Evolutionary conservation across 2,888 invertebrate genomes (phyloP), one percentile per base, ranked within the genome.

Genomic region (Brachyopa scutellaris): DNA sequence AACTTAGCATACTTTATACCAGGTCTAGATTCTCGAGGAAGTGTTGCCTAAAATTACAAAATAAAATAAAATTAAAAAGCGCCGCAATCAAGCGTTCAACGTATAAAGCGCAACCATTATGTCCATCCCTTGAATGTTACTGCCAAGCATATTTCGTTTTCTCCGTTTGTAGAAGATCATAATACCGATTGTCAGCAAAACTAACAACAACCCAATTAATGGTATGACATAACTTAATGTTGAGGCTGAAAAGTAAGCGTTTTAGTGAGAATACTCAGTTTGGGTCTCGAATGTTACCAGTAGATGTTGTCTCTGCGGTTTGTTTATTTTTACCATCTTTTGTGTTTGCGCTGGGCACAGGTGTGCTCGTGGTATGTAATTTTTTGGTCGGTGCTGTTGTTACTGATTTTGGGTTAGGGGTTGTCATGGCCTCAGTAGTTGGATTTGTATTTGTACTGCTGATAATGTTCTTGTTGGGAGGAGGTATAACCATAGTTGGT

Each of bases 1-100:
- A 83, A 83, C 9, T 83, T 83, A 57, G 83, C 83, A 49, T 83
- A 83, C 21, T 83, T 83, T 13, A 83, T 55, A 8, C 83, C 83
- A 2, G 78, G 78, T 15, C 73, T 66, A 15, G 78, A 57, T 33
- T 57, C 77, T 19, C 83, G 42, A 13, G 78, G 83, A 42, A 55
- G 36, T 2, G 73, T 38, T 8, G 53, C 61, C 82, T 82, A 7
- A 17, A 49, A 23, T 15, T n/a, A n/a, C n/a, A 19, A 9, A 57
- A 47, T 47, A 2, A 0, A 21, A 62, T 3, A 9, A 17, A 49
- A 40, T 55, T 6, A 13, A 7, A 4, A 7, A 1, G 19, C 0
- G n/a, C 8, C 13, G 1, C n/a, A 9, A 4, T 40, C 2, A 26
- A 42, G 33, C 26, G 26, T 13, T 8, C 4, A n/a, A 9, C 26